Conservation (phyloP, 1,140 invertebrate species). For the Stenopsyche tienmushanensis region DNA sequence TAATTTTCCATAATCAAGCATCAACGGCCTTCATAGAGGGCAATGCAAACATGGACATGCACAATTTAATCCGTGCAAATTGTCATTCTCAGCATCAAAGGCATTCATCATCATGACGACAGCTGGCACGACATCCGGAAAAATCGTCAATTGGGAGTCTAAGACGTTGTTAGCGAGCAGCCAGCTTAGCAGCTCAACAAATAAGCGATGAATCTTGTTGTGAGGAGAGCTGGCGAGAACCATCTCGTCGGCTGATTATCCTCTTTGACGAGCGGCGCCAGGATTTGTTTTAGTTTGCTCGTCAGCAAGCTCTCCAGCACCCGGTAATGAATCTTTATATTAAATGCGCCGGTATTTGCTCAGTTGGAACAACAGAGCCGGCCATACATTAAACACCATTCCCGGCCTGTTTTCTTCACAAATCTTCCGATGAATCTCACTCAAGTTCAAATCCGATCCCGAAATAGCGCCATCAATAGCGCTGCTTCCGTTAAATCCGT, state of each 20-base stretch:
- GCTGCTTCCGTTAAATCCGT: not conserved
- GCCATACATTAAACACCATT: constrained; percentile 32
- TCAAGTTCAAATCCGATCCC: not conserved
- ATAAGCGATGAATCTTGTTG: constrained; percentile 28
- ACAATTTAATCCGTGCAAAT: too few species aligned
- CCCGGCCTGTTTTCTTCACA: not conserved
- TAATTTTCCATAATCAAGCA: too few species aligned
- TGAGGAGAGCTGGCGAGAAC: not conserved
- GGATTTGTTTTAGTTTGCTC: not conserved
- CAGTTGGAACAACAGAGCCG: constrained; percentile 33
- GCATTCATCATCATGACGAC: too few species aligned
- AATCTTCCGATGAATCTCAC: not conserved
- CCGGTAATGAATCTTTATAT: constrained; percentile 38
- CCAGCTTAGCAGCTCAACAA: constrained; percentile 19
- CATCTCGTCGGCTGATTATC: constrained; percentile 5
- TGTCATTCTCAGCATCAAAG: too few species aligned
- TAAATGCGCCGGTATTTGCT: constrained; percentile 37
- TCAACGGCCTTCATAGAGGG: too few species aligned
- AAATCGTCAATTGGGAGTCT: too few species aligned
- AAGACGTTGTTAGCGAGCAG: not conserved
- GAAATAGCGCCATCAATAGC: not conserved
- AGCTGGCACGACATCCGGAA: too few species aligned
- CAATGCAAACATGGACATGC: too few species aligned
- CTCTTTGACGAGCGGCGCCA: not conserved
- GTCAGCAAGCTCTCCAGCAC: constrained; percentile 4